Evolutionary conservation across 2,113 vertebrate species (phyloP).

Genomic region (Epinephelus moara): DNA sequence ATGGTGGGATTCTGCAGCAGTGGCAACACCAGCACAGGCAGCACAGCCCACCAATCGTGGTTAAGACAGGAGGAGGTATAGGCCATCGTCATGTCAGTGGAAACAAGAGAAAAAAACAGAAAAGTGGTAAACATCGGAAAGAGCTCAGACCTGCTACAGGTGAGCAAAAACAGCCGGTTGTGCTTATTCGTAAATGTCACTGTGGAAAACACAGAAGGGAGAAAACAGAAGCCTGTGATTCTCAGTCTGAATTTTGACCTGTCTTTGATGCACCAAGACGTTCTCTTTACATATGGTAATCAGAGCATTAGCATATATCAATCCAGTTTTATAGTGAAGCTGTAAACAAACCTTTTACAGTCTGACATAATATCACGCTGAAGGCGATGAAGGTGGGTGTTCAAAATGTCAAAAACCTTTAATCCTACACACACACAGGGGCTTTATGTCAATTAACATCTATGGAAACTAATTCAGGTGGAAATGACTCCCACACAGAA

Average conservation of each 20-base stretch:
- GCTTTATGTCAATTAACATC: constrained; percentile 36
- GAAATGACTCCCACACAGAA: constrained; percentile 64
- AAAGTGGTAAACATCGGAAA: constrained; percentile 63
- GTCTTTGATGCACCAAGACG: constrained; percentile 3
- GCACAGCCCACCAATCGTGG: constrained; percentile 35
- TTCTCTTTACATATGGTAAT: neutral
- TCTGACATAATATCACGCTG: neutral
- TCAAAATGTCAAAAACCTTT: constrained; percentile 34
- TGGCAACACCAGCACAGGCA: neutral
- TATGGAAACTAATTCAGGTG: constrained; percentile 45
- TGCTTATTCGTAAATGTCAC: constrained; percentile 71
- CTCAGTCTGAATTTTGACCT: constrained; percentile 20
- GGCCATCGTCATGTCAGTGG: constrained; percentile 41
- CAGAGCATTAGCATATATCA: neutral
- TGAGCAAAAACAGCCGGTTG: constrained; percentile 57
- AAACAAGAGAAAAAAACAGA: constrained; percentile 52
- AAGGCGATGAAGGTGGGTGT: constrained; percentile 29
- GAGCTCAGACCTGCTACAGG: constrained; percentile 52
- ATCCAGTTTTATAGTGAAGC: neutral
- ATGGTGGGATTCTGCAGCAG: constrained; percentile 18
- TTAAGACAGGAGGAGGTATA: constrained; percentile 4
- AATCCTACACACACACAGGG: constrained; percentile 9
- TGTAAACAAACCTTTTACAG: neutral
- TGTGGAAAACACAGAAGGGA: constrained; percentile 46
- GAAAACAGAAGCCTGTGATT: constrained; percentile 30